Conservation (phyloP, 2,113 vertebrate species). For the Notiomystis cincta region DNA sequence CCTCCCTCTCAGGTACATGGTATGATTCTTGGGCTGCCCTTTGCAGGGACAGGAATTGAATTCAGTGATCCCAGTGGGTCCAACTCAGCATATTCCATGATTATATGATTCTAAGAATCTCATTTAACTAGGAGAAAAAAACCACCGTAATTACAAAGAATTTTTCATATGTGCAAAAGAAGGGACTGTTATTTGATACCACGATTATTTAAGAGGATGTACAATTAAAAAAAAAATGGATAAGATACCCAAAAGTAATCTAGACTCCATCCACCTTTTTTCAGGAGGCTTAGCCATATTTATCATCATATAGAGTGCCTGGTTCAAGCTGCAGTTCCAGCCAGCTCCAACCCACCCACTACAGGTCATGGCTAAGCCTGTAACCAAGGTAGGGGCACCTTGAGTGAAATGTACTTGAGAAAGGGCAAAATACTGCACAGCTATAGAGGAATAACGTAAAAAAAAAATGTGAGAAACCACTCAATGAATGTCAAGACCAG, state of each 20-base stretch:
- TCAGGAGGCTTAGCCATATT: background rate
- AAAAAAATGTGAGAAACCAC: background rate
- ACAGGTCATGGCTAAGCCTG: background rate
- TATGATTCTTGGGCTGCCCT: background rate
- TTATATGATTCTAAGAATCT: background rate
- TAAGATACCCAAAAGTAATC: background rate
- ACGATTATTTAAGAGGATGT: background rate
- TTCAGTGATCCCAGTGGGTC: background rate
- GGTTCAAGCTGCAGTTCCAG: background rate
- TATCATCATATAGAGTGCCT: background rate
- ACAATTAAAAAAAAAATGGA: background rate
- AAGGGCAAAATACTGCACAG: background rate
- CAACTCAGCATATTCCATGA: background rate
- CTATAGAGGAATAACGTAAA: background rate
- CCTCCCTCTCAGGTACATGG: background rate
- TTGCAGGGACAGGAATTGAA: background rate
- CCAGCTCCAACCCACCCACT: rapidly evolving
- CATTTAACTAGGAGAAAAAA: background rate
- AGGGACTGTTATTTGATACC: background rate
- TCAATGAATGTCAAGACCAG: background rate
- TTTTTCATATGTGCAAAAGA: background rate
- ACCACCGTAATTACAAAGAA: background rate
- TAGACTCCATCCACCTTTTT: background rate
- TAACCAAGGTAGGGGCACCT: rapidly evolving
- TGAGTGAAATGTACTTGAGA: background rate